A percentile compares a stretch with the other conserved stretches of the same genome.
phyloP scores from a whole-genome alignment of 1,140 invertebrate species.

The Drosophila willistoni region DNA sequence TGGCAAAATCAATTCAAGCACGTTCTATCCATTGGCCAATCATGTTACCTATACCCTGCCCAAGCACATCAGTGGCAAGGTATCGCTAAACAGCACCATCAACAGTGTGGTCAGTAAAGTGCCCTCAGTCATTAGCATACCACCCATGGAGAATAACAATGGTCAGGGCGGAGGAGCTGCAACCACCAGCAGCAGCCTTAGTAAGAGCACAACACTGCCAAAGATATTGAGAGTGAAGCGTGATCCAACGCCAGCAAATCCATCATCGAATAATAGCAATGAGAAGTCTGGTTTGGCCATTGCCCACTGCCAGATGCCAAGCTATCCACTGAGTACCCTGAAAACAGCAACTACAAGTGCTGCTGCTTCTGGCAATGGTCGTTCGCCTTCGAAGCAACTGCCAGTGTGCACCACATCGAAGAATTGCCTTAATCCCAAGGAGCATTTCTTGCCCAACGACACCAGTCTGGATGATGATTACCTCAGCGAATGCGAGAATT shows the following conservation, averaged over 20 bases:
- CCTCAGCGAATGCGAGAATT: constrained; percentile 92
- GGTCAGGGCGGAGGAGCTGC: constrained; percentile 12
- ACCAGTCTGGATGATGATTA: constrained; percentile 89
- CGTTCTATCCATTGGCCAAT: constrained; percentile 79
- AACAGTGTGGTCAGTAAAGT: constrained; percentile 82
- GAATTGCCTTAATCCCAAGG: constrained; percentile 81
- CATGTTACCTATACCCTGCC: constrained; percentile 82
- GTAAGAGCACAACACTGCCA: constrained; percentile 58
- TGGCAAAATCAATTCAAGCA: constrained; percentile 78
- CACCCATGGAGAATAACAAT: constrained; percentile 61
- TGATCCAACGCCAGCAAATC: constrained; percentile 15
- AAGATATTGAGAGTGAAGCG: constrained; percentile 52
- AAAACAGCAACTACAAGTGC: constrained; percentile 7
- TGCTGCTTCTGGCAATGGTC: background rate
- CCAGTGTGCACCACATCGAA: constrained; percentile 82
- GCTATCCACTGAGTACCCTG: constrained; percentile 57
- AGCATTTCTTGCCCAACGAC: constrained; percentile 83
- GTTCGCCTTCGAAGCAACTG: constrained; percentile 68
- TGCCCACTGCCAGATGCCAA: constrained; percentile 76
- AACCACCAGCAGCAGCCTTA: constrained; percentile 11
- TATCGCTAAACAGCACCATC: constrained; percentile 80
- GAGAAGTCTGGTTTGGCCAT: constrained; percentile 41
- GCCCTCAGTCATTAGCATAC: constrained; percentile 81
- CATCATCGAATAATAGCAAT: background rate
- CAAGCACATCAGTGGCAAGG: constrained; percentile 79